Evolutionary conservation across 1,140 invertebrate genomes (phyloP).

Genomic region (Diachasma alloeum): DNA sequence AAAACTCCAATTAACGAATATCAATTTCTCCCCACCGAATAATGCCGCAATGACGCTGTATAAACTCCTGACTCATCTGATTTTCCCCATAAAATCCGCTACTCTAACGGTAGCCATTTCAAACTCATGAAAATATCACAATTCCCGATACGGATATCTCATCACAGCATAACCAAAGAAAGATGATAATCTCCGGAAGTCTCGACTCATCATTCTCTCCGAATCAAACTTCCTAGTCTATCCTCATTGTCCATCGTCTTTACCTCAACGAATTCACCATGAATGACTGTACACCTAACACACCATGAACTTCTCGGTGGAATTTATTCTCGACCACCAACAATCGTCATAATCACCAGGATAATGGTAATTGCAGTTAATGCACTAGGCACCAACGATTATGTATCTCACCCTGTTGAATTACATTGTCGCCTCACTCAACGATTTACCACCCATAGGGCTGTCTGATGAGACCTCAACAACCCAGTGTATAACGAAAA

Average conservation of each 20-base stretch:
- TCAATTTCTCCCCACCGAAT: too few relatives aligned
- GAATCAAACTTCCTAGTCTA: background rate
- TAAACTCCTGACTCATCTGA: background rate
- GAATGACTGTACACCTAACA: background rate
- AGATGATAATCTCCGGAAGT: background rate
- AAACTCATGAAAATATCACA: background rate
- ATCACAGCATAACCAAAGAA: background rate
- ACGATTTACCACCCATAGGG: background rate
- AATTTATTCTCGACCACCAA: constrained; percentile 31
- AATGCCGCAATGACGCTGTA: too few relatives aligned
- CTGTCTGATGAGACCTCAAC: background rate
- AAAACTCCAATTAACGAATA: too few relatives aligned
- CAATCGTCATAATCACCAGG: constrained; percentile 48
- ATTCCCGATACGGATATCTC: background rate
- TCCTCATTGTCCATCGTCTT: background rate
- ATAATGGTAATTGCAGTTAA: constrained; percentile 48
- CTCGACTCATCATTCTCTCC: background rate
- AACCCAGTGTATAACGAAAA: background rate
- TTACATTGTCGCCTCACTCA: constrained; percentile 38
- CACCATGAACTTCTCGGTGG: constrained; percentile 10
- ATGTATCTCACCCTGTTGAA: background rate
- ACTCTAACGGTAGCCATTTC: background rate
- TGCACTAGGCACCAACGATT: constrained; percentile 34
- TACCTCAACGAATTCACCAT: background rate
- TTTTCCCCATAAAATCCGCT: background rate